Conservation (phyloP, 2,113 vertebrate genomes). For the Chunga burmeisteri region DNA sequence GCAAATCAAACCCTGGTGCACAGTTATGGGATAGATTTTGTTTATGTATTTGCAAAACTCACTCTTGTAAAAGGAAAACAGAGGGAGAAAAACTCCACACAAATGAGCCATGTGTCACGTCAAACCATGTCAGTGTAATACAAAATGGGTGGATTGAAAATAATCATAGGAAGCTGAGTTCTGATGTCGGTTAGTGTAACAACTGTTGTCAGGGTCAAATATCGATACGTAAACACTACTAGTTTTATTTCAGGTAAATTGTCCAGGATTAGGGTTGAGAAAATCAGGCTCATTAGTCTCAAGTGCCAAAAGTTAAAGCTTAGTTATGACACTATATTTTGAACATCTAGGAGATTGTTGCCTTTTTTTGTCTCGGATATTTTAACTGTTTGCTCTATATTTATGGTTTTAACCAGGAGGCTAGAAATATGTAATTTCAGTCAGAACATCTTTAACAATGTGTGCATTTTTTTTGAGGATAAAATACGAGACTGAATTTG, state of each 20-base stretch:
- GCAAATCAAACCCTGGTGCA: background rate
- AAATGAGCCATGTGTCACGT: background rate
- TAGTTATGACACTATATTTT: background rate
- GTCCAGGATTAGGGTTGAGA: background rate
- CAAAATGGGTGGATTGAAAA: background rate
- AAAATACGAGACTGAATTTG: background rate
- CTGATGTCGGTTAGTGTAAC: background rate
- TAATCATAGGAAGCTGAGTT: background rate
- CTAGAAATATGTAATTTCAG: background rate
- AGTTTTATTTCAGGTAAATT: background rate
- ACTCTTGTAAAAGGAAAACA: background rate
- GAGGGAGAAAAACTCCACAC: fast-evolving
- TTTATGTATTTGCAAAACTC: background rate
- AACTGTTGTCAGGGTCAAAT: background rate
- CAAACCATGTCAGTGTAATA: background rate
- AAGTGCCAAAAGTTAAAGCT: background rate
- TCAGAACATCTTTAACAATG: background rate
- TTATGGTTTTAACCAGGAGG: background rate
- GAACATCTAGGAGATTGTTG: background rate
- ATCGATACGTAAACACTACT: background rate
- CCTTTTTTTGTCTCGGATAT: background rate
- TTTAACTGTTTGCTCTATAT: background rate
- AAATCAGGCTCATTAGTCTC: background rate
- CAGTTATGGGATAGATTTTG: background rate
- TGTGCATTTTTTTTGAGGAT: background rate